phyloP scores from a whole-genome alignment of 2,888 invertebrate species.

The Harpalus rufipes region DNA sequence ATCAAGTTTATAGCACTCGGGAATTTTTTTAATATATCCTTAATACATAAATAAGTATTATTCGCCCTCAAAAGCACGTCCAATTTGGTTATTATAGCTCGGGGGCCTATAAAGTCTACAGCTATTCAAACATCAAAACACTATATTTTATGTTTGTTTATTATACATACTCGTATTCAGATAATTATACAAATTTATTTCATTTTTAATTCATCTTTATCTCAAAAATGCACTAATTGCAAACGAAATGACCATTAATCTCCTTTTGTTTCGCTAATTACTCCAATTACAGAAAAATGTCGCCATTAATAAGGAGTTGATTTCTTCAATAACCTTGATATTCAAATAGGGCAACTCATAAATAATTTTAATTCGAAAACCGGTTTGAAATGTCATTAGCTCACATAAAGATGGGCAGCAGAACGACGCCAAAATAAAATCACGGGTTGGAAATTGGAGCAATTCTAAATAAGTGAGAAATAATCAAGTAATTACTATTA shows the following conservation, averaged over 20 bases:
- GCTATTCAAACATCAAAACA: too few species aligned
- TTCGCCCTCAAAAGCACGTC: too few species aligned
- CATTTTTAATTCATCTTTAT: not conserved
- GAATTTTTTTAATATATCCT: too few species aligned
- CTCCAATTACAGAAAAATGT: constrained; percentile 6
- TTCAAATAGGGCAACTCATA: constrained; percentile 54
- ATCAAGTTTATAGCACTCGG: too few species aligned
- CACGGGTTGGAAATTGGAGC: constrained; percentile 47
- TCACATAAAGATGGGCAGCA: not conserved
- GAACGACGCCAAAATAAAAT: constrained; percentile 32
- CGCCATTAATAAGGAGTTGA: constrained; percentile 11
- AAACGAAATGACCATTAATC: not conserved
- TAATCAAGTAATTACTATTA: constrained; percentile 60
- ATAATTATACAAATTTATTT: too few species aligned
- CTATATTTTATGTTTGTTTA: too few species aligned
- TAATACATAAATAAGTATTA: too few species aligned
- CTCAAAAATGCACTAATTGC: not conserved
- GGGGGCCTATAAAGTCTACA: too few species aligned
- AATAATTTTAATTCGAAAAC: constrained; percentile 45
- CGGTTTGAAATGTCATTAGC: constrained; percentile 56
- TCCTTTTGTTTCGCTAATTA: not conserved
- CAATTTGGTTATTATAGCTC: too few species aligned
- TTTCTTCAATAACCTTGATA: constrained; percentile 17
- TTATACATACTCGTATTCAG: too few species aligned
- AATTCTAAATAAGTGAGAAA: constrained; percentile 57